Base-by-base conservation (phyloP, 2,113 vertebrate genomes). In the Maccullochella peelii region DNA sequence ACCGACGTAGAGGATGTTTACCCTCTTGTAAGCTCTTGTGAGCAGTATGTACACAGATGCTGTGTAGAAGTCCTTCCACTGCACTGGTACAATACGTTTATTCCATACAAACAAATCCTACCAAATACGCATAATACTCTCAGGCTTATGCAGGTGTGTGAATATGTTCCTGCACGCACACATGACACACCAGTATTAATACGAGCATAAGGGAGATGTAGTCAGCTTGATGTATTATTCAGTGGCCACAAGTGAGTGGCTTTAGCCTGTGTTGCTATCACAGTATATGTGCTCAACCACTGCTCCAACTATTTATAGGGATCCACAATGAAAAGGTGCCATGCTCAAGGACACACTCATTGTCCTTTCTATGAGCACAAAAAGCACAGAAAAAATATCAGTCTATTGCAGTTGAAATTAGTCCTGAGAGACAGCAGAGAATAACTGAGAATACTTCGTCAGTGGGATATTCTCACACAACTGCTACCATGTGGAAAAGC, bases 221-320 rank as follows among this genome's bases (percentile, higher is more conserved):
- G 84, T 73, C 82, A 84, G 86, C 86, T 87, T 90, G 85, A 92
- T 94, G 92, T 91, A 91, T 94, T 94, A 94, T 94, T 93, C 91
- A 94, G 70, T 33, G 38, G 79, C 80, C 88, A 85, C 86, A 61
- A 25, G 79, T 86, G 86, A 59, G 90, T 76, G 81, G 85, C 81
- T 90, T 89, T 87, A 83, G 88, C 82, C 84, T 77, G 80, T 68
- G 76, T 74, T 82, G 80, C 90, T 80, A 82, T 87, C 82, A 77
- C 84, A 80, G 78, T 82, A 83, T 88, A 86, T 87, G 80, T 49
- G 77, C 84, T 89, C 73, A 59, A 89, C 89, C 74, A 83, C 59
- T 18, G 70, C 55, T 84, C 62, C 27, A 38, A 27, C 79, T 80
- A 54, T 84, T 71, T 77, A 61, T 83, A 77, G 77, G 86, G 80